These are phyloP conservation scores for Ammodytes dubius DNA, from an alignment of 2,113 vertebrate species.

Conservation along the genomic window DNA sequence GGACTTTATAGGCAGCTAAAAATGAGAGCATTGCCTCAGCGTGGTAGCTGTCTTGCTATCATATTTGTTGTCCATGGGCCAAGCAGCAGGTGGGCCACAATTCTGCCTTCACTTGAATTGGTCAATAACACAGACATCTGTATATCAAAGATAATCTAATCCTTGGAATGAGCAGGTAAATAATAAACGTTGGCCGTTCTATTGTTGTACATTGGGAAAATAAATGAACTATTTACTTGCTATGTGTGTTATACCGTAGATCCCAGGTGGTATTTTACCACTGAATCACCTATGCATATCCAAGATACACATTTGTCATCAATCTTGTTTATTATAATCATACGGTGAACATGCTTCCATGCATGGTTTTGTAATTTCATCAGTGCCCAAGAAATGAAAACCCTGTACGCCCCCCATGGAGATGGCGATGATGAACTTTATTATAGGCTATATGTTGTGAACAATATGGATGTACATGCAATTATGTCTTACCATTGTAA, in stretches of 20 bases:
- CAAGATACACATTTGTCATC: constrained; percentile 11
- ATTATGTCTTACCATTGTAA: no score
- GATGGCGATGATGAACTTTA: no score
- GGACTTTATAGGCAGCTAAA: not conserved
- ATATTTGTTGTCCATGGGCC: no score
- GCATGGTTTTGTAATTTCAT: constrained; percentile 29
- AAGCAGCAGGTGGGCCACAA: no score
- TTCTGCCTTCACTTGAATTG: no score
- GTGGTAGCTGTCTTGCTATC: no score
- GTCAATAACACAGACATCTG: no score
- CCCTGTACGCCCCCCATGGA: no score
- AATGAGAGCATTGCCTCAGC: no score
- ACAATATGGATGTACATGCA: no score
- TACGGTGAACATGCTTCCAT: constrained; percentile 28
- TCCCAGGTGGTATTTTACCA: constrained; percentile 5
- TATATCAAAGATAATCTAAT: not conserved
- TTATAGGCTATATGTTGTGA: no score
- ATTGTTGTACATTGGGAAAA: not conserved
- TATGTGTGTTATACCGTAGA: not conserved
- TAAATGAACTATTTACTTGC: not conserved
- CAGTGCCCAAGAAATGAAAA: constrained; percentile 25
- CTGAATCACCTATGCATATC: constrained; percentile 20
- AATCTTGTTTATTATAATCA: not conserved
- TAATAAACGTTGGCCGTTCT: not conserved
- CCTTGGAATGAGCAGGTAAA: not conserved